These are phyloP conservation scores for Heliconius congener DNA, from an alignment of 1,140 invertebrate species.

Conservation along the genomic window DNA sequence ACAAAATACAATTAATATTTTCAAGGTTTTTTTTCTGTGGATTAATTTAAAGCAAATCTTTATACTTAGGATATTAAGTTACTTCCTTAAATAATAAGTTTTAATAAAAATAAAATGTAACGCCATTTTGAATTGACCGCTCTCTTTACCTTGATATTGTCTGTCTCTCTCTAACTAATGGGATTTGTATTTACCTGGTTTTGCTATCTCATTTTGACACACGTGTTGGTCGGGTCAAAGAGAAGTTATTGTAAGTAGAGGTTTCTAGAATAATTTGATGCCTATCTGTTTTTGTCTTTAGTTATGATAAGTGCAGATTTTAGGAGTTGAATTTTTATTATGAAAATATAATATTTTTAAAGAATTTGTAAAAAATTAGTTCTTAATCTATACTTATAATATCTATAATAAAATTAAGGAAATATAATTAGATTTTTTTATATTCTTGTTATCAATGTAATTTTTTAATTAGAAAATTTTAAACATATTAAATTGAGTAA, in stretches of 20 bases:
- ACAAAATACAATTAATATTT: constrained; percentile 3
- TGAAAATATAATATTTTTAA: too few species aligned
- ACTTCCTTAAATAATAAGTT: constrained; percentile 59
- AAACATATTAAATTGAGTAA: too few species aligned
- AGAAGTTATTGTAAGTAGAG: constrained; percentile 35
- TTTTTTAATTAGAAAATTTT: too few species aligned
- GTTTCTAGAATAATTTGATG: constrained; percentile 4
- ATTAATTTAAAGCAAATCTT: constrained; percentile 44
- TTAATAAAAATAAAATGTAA: constrained; percentile 57
- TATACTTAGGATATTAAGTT: constrained; percentile 58
- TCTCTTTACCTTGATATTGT: constrained; percentile 68
- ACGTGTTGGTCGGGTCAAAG: constrained; percentile 64
- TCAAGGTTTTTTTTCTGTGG: constrained; percentile 46
- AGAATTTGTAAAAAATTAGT: too few species aligned
- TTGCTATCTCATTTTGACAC: constrained; percentile 57
- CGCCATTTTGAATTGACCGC: constrained; percentile 61
- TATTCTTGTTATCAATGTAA: too few species aligned
- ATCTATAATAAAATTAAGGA: too few species aligned
- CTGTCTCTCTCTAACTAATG: constrained; percentile 50
- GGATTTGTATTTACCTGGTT: constrained; percentile 48
- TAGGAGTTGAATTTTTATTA: too few species aligned
- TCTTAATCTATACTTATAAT: too few species aligned
- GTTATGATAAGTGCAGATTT: background rate
- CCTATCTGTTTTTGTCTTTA: constrained; percentile 14
- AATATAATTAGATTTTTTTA: too few species aligned